Evolutionary conservation across 2,888 invertebrate genomes (phyloP).

Genomic region (Amaurobius ferox): DNA sequence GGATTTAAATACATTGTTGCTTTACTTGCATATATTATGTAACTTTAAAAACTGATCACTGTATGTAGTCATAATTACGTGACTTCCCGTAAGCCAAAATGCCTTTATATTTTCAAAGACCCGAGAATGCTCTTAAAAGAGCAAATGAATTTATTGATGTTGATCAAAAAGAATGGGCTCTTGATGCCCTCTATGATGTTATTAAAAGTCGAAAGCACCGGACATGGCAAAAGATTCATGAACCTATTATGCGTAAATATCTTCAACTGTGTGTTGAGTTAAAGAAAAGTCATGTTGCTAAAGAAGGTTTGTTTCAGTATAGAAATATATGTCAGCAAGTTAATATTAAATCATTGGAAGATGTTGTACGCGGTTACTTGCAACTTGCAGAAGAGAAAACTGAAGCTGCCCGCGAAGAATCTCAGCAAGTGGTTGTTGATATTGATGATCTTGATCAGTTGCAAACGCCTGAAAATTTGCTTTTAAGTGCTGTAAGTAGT

Average conservation of each 20-base stretch:
- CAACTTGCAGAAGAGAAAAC: slow-evolving; percentile 97
- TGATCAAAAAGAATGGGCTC: slow-evolving; percentile 95
- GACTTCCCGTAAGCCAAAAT: slow-evolving; percentile 76
- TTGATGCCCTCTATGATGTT: slow-evolving; percentile 98
- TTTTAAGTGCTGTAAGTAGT: slow-evolving; percentile 92
- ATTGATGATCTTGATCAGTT: slow-evolving; percentile 98
- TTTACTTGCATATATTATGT: too few relatives aligned
- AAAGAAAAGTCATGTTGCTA: slow-evolving; percentile 98
- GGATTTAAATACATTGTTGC: too few relatives aligned
- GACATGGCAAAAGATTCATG: slow-evolving; percentile 92
- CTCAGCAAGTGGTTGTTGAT: slow-evolving; percentile 95
- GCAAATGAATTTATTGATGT: slow-evolving; percentile 99
- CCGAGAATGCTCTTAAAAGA: slow-evolving; percentile 99
- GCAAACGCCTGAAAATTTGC: slow-evolving; percentile 80
- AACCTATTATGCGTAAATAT: slow-evolving; percentile 99
- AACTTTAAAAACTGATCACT: too few relatives aligned
- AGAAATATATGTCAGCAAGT: slow-evolving; percentile 98
- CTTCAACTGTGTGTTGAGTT: slow-evolving; percentile 98
- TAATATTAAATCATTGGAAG: slow-evolving; percentile 97
- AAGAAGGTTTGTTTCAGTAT: slow-evolving; percentile 99
- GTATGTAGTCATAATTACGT: too few relatives aligned
- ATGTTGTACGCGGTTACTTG: slow-evolving; percentile 96
- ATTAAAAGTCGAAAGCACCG: slow-evolving; percentile 97
- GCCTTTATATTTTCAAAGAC: slow-evolving; percentile 85
- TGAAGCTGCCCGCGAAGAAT: slow-evolving; percentile 93